Conservation (phyloP, 2,797 vertebrate genomes). For the Otus scops region DNA sequence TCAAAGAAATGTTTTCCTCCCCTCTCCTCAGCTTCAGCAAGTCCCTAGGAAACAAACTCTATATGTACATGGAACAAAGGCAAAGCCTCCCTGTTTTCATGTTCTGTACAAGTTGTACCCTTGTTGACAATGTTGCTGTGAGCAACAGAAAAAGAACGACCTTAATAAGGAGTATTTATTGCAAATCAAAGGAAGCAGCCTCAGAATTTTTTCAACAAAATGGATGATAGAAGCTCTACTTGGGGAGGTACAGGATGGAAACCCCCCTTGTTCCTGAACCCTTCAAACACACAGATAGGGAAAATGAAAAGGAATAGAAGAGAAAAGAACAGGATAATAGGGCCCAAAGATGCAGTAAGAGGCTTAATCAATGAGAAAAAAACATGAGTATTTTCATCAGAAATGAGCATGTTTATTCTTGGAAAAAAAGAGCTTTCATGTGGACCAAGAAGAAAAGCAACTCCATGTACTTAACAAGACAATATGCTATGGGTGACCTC, state of each 20-base stretch:
- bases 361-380: background rate
- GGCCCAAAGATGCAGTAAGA: background rate
- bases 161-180: background rate
- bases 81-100: background rate
- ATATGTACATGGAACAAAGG: background rate
- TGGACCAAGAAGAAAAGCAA: background rate
- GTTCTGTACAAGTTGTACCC: background rate
- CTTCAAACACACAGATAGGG: background rate
- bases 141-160: background rate
- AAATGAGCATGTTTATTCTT: background rate
- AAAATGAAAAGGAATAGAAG: background rate
- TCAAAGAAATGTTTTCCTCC: background rate
- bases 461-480: background rate
- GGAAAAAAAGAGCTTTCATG: background rate
- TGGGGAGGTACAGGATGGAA: background rate
- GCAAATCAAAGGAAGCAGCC: background rate
- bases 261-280: background rate
- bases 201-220: background rate
- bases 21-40: background rate
- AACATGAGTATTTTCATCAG: background rate
- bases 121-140: background rate
- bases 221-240: background rate
- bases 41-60: background rate
- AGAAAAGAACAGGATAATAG: background rate
- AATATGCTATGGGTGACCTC: background rate